phyloP scores from a whole-genome alignment of 2,113 vertebrate species.

The Mirza zaza region DNA sequence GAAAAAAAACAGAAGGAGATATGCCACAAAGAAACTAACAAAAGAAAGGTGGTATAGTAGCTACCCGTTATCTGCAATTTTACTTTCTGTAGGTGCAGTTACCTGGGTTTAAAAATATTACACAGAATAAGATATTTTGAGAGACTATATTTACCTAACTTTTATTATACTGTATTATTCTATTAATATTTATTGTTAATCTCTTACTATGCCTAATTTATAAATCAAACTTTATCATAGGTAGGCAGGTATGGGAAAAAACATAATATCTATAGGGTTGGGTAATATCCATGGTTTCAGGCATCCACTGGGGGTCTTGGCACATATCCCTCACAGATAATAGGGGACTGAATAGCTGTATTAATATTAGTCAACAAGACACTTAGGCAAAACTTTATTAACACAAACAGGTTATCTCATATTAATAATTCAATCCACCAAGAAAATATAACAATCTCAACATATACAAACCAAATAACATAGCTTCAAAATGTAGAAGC shows the following conservation, averaged over 20 bases:
- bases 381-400: background rate
- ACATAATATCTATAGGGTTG: background rate
- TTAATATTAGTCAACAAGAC: background rate
- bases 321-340: background rate
- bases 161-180: background rate
- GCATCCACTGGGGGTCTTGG: background rate
- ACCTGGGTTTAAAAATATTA: background rate
- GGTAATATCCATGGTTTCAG: background rate
- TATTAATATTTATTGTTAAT: background rate
- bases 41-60: background rate
- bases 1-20: background rate
- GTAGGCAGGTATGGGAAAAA: background rate
- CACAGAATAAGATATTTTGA: background rate
- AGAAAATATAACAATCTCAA: background rate
- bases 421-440: background rate
- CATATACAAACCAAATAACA: background rate
- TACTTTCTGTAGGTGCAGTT: background rate
- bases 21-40: background rate
- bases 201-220: background rate
- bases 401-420: background rate
- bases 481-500: background rate
- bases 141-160: background rate
- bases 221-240: background rate
- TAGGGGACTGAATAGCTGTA: background rate
- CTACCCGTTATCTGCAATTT: background rate